Conservation (phyloP, 1,140 invertebrate genomes). For the Cydia amplana region DNA sequence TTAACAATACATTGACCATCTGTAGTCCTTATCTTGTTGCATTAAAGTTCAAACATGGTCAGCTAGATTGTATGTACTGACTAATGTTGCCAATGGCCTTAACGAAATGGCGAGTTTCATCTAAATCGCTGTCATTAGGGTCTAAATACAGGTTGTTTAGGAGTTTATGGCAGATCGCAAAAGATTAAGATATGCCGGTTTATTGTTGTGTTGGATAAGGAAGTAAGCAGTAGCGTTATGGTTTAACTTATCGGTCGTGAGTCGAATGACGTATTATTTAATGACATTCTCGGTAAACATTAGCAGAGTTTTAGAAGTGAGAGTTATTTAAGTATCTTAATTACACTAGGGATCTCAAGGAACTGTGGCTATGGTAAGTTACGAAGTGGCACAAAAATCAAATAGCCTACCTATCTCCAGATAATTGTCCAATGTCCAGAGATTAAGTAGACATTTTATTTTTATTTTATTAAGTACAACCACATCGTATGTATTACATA, state of each 20-base stretch:
- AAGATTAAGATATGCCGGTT: not conserved
- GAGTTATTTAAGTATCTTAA: too few species aligned
- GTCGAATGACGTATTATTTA: too few species aligned
- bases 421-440: too few species aligned
- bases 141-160: not conserved
- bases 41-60: not conserved
- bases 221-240: not conserved
- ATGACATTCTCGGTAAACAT: too few species aligned
- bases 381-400: too few species aligned
- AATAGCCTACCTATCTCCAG: too few species aligned
- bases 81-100: constrained; percentile 8
- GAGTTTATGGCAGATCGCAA: not conserved
- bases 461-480: too few species aligned
- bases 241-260: not conserved
- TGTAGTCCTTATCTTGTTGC: not conserved
- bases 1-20: not conserved
- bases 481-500: too few species aligned
- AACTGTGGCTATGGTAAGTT: too few species aligned
- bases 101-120: constrained; percentile 5
- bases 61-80: not conserved
- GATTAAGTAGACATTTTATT: too few species aligned
- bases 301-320: too few species aligned
- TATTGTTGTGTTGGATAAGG: not conserved
- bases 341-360: too few species aligned
- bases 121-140: not conserved